Evolutionary conservation across 2,113 vertebrate species (phyloP).

Genomic region (Callopanchax toddi): DNA sequence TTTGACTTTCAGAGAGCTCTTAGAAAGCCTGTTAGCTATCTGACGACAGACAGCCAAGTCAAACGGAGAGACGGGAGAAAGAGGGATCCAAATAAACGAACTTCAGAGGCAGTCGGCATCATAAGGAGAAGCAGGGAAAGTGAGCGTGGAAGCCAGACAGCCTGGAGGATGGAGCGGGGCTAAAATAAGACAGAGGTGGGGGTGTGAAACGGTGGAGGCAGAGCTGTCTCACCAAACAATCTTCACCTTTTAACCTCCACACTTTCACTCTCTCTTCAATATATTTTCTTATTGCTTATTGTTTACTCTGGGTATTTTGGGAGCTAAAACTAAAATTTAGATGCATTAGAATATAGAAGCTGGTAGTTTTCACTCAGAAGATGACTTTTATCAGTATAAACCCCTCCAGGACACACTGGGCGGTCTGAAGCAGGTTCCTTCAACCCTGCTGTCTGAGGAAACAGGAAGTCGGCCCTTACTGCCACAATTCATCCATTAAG

Average conservation of each 20-base stretch:
- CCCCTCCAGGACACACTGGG: too few relatives aligned
- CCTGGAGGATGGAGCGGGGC: slow-evolving; percentile 40
- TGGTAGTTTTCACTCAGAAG: neutral
- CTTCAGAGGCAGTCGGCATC: slow-evolving; percentile 45
- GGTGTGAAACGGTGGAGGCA: slow-evolving; percentile 36
- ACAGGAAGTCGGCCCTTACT: too few relatives aligned
- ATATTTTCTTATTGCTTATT: slow-evolving; percentile 13
- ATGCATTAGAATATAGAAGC: slow-evolving; percentile 3
- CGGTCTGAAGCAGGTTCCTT: too few relatives aligned
- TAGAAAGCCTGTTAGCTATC: slow-evolving; percentile 57
- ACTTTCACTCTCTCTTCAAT: slow-evolving; percentile 5
- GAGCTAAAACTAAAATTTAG: neutral
- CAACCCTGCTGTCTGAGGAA: too few relatives aligned
- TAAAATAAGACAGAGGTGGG: slow-evolving; percentile 53
- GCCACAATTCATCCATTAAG: too few relatives aligned
- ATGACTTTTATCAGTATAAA: too few relatives aligned
- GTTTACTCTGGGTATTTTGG: neutral
- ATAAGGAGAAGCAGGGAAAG: slow-evolving; percentile 30
- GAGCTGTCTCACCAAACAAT: slow-evolving; percentile 30
- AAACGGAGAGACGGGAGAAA: slow-evolving; percentile 33
- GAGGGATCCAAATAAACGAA: slow-evolving; percentile 58
- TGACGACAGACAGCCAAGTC: slow-evolving; percentile 55
- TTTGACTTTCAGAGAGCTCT: slow-evolving; percentile 52
- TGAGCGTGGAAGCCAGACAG: slow-evolving; percentile 21
- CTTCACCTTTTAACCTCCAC: slow-evolving; percentile 42